Percentiles rank a stretch among this genome's conserved stretches.
These are phyloP conservation scores for Zaprionus lachaisei DNA, from an alignment of 1,140 invertebrate species.

Conservation along the genomic window DNA sequence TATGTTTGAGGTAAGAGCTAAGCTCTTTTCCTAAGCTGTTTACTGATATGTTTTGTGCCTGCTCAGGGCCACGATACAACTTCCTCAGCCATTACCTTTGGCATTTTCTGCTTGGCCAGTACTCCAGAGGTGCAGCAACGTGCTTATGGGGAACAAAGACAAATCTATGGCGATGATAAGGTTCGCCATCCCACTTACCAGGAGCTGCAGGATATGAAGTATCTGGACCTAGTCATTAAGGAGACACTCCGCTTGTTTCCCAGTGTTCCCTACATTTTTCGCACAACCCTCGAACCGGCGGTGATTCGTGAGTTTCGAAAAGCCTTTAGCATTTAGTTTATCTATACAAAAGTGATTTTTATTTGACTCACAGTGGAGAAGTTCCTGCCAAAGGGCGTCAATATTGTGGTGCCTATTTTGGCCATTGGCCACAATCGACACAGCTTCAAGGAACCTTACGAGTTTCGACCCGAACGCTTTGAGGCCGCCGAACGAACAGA, in stretches of 20 bases:
- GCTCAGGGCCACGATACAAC: constrained; percentile 84
- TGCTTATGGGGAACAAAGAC: constrained; percentile 85
- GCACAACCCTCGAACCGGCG: constrained; percentile 67
- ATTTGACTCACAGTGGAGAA: constrained; percentile 41
- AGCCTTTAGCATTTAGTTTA: background rate
- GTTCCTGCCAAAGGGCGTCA: constrained; percentile 50
- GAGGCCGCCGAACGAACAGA: constrained; percentile 76
- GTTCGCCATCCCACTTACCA: constrained; percentile 85
- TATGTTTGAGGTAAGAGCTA: constrained; percentile 88
- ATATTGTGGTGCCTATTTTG: constrained; percentile 48
- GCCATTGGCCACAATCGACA: constrained; percentile 62
- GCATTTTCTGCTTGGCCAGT: constrained; percentile 69
- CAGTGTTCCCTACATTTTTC: constrained; percentile 88
- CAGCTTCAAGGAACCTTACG: constrained; percentile 89
- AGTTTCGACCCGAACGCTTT: constrained; percentile 92
- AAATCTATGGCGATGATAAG: constrained; percentile 84
- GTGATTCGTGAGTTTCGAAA: constrained; percentile 47
- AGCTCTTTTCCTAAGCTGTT: background rate
- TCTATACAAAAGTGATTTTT: background rate
- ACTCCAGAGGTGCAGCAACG: constrained; percentile 73
- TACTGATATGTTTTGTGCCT: background rate
- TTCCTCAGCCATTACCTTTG: constrained; percentile 78
- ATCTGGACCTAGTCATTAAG: constrained; percentile 88
- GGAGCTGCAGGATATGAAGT: constrained; percentile 88
- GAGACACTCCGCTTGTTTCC: constrained; percentile 88